Conservation (phyloP, 1,140 invertebrate species). For the Galleria mellonella region DNA sequence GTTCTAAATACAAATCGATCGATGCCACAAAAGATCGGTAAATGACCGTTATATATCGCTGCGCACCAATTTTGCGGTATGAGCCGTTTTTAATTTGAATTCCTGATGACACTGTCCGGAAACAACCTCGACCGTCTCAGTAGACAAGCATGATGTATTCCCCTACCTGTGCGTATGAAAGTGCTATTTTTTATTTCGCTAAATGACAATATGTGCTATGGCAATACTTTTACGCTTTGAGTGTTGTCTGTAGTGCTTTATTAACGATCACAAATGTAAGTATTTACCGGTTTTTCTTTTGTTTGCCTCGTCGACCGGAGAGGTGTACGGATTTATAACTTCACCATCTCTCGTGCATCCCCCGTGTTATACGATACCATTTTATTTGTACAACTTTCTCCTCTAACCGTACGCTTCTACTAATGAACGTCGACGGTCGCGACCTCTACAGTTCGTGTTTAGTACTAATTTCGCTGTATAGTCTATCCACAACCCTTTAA, state of each 20-base stretch:
- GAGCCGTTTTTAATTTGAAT: no score
- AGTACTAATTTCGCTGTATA: constrained; percentile 34
- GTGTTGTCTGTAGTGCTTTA: constrained; percentile 50
- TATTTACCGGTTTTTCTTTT: constrained; percentile 40
- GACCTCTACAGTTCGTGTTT: constrained; percentile 23
- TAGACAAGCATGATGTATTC: constrained; percentile 52
- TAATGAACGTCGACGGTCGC: constrained; percentile 52
- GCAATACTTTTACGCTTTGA: constrained; percentile 52
- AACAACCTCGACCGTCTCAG: constrained; percentile 10
- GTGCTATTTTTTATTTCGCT: constrained; percentile 33
- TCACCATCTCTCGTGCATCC: constrained; percentile 57
- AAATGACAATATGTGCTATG: constrained; percentile 23
- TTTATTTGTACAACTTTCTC: constrained; percentile 16
- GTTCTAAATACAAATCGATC: no score
- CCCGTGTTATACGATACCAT: constrained; percentile 45
- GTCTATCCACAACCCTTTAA: constrained; percentile 70
- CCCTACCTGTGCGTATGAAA: constrained; percentile 26
- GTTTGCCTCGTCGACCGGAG: constrained; percentile 21
- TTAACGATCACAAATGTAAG: constrained; percentile 14
- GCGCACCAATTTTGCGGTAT: no score
- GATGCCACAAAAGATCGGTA: no score
- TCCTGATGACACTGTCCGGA: no score
- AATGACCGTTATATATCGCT: no score
- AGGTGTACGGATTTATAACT: constrained; percentile 39
- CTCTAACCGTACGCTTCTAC: constrained; percentile 68